A percentile compares a stretch with the other conserved stretches of the same genome.
Evolutionary conservation across 1,140 invertebrate genomes (phyloP).

Genomic region (Drosophila equinoxialis): DNA sequence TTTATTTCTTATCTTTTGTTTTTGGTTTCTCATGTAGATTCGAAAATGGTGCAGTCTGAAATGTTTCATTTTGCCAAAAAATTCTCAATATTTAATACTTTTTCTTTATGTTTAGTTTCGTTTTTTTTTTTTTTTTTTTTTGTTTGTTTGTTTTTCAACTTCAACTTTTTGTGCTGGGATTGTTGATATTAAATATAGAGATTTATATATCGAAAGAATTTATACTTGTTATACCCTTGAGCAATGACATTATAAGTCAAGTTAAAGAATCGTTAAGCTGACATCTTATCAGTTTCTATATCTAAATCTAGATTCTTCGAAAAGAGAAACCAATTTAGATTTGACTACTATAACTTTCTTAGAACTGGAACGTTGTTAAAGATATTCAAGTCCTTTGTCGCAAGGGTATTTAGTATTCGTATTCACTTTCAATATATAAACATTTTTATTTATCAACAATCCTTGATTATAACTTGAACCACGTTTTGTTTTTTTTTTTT

Average conservation of each 20-base stretch:
- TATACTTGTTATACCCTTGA: not conserved
- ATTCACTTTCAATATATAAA: not conserved
- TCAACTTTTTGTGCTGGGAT: conserved; percentile 30
- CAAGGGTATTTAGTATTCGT: conserved; percentile 3
- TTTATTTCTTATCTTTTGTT: no score
- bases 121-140: conserved; percentile 29
- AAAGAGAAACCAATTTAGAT: not conserved
- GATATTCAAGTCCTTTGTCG: not conserved
- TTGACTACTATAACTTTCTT: not conserved
- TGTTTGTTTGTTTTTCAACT: conserved; percentile 1
- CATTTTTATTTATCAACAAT: conserved; percentile 9
- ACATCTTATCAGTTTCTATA: no score
- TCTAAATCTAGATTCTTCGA: not conserved
- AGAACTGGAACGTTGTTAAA: not conserved
- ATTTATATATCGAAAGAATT: conserved; percentile 3
- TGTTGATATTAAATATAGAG: conserved; percentile 15
- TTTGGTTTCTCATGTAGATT: conserved; percentile 16
- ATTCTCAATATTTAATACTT: conserved; percentile 37
- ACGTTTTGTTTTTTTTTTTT: no score
- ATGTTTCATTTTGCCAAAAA: conserved; percentile 54
- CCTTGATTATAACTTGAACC: conserved; percentile 40
- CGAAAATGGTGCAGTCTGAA: conserved; percentile 68
- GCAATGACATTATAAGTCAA: not conserved
- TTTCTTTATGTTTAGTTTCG: conserved; percentile 31
- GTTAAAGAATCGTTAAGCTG: no score